phyloP scores from a whole-genome alignment of 2,888 invertebrate genomes.

The Drosophila putrida region DNA sequence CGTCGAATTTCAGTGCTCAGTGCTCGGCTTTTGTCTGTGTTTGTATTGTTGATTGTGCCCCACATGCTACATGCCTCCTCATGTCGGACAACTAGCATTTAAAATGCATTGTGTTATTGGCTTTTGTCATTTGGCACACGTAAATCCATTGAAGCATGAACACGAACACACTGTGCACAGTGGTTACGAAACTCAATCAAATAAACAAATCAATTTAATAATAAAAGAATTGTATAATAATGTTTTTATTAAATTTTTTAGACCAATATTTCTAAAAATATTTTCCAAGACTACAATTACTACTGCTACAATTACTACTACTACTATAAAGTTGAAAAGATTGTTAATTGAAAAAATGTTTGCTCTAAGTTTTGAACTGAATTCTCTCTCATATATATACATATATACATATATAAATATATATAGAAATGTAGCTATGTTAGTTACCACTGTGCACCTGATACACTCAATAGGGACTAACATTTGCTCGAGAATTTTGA shows the following conservation, averaged over 20 bases:
- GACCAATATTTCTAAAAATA: too few species aligned
- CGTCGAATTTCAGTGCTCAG: constrained; percentile 25
- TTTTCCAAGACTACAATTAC: too few species aligned
- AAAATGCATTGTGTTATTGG: constrained; percentile 58
- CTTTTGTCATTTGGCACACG: constrained; percentile 62
- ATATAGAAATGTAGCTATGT: not conserved
- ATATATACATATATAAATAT: too few species aligned
- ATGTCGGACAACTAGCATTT: constrained; percentile 36
- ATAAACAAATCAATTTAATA: not conserved
- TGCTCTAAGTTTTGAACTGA: too few species aligned
- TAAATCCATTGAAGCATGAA: constrained; percentile 71
- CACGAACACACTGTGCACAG: constrained; percentile 50
- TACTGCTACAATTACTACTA: too few species aligned
- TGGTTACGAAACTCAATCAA: not conserved
- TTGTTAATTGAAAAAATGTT: too few species aligned
- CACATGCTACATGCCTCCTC: not conserved
- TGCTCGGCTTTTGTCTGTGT: constrained; percentile 41
- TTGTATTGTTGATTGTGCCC: constrained; percentile 47
- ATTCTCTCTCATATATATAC: too few species aligned
- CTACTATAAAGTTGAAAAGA: too few species aligned
- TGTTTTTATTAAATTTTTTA: too few species aligned
- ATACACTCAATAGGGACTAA: not conserved
- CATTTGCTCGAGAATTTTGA: constrained; percentile 28
- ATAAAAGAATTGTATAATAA: too few species aligned
- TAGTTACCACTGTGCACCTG: constrained; percentile 1